These are phyloP conservation scores for Drosophila mayaguana DNA, from an alignment of 2,888 invertebrate species.

Conservation along the genomic window DNA sequence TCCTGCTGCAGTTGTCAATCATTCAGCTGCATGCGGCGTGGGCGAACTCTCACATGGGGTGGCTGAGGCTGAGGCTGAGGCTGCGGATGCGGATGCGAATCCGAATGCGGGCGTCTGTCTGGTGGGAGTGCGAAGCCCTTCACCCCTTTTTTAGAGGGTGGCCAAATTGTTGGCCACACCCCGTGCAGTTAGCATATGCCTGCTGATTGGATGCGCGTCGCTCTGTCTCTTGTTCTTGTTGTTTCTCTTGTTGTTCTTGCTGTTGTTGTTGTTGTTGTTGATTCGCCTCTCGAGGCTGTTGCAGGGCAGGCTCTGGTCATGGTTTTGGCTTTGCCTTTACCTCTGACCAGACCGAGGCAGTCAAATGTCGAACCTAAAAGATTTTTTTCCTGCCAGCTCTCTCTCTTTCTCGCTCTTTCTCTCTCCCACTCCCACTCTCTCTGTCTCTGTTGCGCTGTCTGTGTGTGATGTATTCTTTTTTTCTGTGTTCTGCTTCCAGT, in stretches of 20 bases:
- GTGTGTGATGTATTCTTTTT: slow-evolving; percentile 5
- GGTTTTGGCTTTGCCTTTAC: slow-evolving; percentile 37
- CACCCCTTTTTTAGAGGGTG: slow-evolving; percentile 43
- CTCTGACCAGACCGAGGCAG: slow-evolving; percentile 55
- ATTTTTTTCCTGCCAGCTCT: slow-evolving; percentile 31
- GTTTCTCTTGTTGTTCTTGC: slow-evolving; percentile 15
- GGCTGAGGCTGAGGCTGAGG: background rate
- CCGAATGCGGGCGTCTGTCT: background rate
- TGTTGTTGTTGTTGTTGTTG: slow-evolving; percentile 28
- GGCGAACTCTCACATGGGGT: slow-evolving; percentile 1
- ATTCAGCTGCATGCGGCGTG: slow-evolving; percentile 18
- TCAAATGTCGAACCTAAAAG: slow-evolving; percentile 73
- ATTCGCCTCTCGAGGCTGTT: slow-evolving; percentile 52
- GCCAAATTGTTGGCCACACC: slow-evolving; percentile 66
- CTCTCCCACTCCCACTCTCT: slow-evolving; percentile 10
- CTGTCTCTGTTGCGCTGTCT: slow-evolving; percentile 6
- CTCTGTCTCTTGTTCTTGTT: slow-evolving; percentile 27
- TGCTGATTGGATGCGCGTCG: slow-evolving; percentile 69
- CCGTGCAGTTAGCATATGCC: slow-evolving; percentile 64
- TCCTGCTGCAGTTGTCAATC: slow-evolving; percentile 51
- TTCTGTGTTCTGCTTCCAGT: slow-evolving; percentile 32
- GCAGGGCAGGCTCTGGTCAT: slow-evolving; percentile 38
- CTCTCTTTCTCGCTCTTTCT: background rate
- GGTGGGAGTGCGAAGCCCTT: slow-evolving; percentile 19
- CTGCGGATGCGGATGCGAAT: slow-evolving; percentile 2